Base-by-base conservation (phyloP, 2,113 vertebrate genomes). In the Stigmatopora argus region DNA sequence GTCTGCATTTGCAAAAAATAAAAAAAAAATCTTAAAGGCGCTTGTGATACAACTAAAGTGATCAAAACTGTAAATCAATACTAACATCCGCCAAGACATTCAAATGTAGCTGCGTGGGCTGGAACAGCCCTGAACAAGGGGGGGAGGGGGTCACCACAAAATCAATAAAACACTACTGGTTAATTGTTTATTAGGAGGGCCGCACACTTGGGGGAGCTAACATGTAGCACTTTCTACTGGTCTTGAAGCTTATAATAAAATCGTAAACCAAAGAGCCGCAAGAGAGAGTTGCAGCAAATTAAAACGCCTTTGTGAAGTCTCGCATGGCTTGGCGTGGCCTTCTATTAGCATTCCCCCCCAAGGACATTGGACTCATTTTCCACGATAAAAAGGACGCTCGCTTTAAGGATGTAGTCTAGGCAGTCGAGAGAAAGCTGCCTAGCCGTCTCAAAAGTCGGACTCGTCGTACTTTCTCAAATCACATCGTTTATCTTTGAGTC, bases 151-250 rank as follows among this genome's bases (percentile, higher is more conserved):
- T 56, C 13, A 34, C 53, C 53, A 31, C 23, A 31, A 15, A 56
- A 56, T 56, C 53, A 56, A 31, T 56, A 17, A 15, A 56, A 34
- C 53, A 56, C 53, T 14, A n/a, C 51, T 23, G 51, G 51, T 53
- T 53, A 53, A 26, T 53, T 53, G 51, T 53, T 53, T 53, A 23
- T 26, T 12, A 23, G 5, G 21, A n/a, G 21, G 51, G 19, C 10
- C 12, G 3, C 51, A 2, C 51, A 23, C 51, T 53, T 53, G 51
- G 19, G 51, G 21, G 51, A 26, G 21, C 10, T 21, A 53, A 53
- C 51, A 53, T 53, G 51, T 53, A 53, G 21, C 21, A 53, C 51
- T 53, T 53, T 53, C 51, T 26, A 11, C 19, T 53, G 51, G 51
- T 12, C 19, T 53, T 26, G 51, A 23, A 41, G 51, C 51, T 53